Conservation (phyloP, 2,113 vertebrate species). For the Ochotona curzoniae region DNA sequence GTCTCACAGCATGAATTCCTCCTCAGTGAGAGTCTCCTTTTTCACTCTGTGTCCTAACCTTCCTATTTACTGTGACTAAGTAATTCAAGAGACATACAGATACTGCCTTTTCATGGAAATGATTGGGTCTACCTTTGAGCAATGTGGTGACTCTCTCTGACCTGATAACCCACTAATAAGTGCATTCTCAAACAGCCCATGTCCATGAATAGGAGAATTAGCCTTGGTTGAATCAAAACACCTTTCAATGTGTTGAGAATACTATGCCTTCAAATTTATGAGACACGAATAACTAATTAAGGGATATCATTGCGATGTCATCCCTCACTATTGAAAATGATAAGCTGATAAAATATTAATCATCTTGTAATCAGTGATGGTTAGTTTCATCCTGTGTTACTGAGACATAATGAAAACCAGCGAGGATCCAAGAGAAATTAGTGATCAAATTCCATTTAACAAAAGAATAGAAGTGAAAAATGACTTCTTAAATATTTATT, state of each 20-base stretch:
- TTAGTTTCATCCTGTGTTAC: constrained; percentile 71
- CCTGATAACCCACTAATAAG: constrained; percentile 25
- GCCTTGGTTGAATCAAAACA: constrained; percentile 56
- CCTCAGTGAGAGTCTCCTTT: neutral
- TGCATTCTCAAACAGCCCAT: constrained; percentile 42
- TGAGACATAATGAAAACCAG: constrained; percentile 67
- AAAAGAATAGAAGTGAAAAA: constrained; percentile 48
- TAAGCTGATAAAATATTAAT: constrained; percentile 64
- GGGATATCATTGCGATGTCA: constrained; percentile 64
- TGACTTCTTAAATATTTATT: constrained; percentile 51
- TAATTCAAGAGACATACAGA: neutral
- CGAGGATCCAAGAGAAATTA: constrained; percentile 51
- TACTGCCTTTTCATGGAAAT: neutral
- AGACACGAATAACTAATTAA: constrained; percentile 76
- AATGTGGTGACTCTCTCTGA: constrained; percentile 43
- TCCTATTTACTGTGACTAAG: neutral
- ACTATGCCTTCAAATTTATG: constrained; percentile 64
- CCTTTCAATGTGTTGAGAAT: constrained; percentile 67
- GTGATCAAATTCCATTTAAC: constrained; percentile 65
- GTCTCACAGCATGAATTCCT: neutral
- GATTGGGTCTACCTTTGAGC: neutral
- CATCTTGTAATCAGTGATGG: constrained; percentile 74
- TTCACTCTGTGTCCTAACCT: neutral
- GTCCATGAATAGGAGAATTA: constrained; percentile 25
- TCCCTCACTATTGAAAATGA: constrained; percentile 71